phyloP scores from a whole-genome alignment of 1,140 invertebrate species.

The Drosophila teissieri region DNA sequence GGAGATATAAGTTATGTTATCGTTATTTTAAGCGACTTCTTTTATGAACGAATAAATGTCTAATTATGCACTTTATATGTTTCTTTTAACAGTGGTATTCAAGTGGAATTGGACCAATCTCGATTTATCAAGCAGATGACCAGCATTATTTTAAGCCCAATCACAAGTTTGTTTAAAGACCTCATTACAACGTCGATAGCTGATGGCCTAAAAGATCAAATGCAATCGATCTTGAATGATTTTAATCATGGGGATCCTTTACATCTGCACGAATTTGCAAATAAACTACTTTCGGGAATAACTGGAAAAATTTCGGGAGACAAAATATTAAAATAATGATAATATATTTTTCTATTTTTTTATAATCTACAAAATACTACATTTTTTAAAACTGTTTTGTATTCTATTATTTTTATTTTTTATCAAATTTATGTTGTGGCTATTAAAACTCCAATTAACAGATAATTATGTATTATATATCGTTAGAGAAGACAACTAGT shows the following conservation, averaged over 20 bases:
- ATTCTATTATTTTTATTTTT: too few relatives aligned
- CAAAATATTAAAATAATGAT: not conserved
- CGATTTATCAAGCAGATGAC: conserved; percentile 66
- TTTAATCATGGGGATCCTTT: conserved; percentile 77
- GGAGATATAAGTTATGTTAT: too few relatives aligned
- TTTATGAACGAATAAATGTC: too few relatives aligned
- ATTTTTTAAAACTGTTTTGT: too few relatives aligned
- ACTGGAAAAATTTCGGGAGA: conserved; percentile 27
- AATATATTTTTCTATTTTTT: not conserved
- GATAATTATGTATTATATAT: too few relatives aligned
- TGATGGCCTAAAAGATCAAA: conserved; percentile 74
- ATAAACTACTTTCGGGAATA: conserved; percentile 63
- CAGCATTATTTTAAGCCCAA: conserved; percentile 73
- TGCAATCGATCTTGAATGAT: conserved; percentile 75
- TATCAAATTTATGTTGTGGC: too few relatives aligned
- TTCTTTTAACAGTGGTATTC: conserved; percentile 61
- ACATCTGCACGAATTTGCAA: conserved; percentile 68
- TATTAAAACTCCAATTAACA: too few relatives aligned
- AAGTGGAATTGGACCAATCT: conserved; percentile 73
- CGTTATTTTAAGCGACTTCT: too few relatives aligned
- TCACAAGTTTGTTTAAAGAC: conserved; percentile 77
- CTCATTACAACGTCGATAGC: conserved; percentile 78
- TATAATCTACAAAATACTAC: not conserved
- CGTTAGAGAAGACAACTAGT: too few relatives aligned
- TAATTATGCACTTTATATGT: not conserved